Evolutionary conservation across 2,797 vertebrate genomes (phyloP), one percentile per base, ranked within the genome.

Genomic region (Sebastiscus albofasciatus): DNA sequence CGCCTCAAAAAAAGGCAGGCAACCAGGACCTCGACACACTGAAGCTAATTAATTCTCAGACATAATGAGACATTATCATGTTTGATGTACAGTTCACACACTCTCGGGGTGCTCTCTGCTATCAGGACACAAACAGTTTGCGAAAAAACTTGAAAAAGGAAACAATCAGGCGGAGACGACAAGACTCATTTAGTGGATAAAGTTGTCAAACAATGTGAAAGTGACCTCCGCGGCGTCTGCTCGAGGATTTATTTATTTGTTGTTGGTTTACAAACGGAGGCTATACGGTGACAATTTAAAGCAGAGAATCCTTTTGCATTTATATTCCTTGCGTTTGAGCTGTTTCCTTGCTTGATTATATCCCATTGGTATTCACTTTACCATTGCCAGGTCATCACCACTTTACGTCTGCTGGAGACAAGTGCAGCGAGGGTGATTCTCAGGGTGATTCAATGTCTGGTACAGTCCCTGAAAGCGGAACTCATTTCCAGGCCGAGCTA

Each of bases 41-140:
- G 87, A 80, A 90, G 90, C 90, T 93, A 94, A 94, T 94, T 94
- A 87, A 92, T 93, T 94, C 86, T 90, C 75, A 85, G 77, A 84
- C 86, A 86, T 89, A 90, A 93, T 89, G 88, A 92, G 90, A 89
- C 90, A 79, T 89, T 91, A 91, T 88, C 80, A 81, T 85, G 79
- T 86, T 87, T 91, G 89, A 94, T 89, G 88, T 85, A 90, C 87
- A 89, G 83, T 89, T 87, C 81, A 80, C 74, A 76, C 65, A 75
- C 80, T 89, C 81, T 85, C 71, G 61, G 80, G 85, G 82, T 83
- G 82, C 72, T 87, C 56, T 52, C 46, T 76, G 71, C 39, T 56
- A 76, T 72, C 34, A 60, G 52, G 72, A 80, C 64, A 61, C 36
- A 75, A 83, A 80, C 59, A 61, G 46, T 78, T 76, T 82, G 42